Percentiles rank a stretch among this genome's conserved stretches.
These are phyloP conservation scores for Micromesistius poutassou DNA, from an alignment of 2,797 vertebrate genomes.

Conservation along the genomic window DNA sequence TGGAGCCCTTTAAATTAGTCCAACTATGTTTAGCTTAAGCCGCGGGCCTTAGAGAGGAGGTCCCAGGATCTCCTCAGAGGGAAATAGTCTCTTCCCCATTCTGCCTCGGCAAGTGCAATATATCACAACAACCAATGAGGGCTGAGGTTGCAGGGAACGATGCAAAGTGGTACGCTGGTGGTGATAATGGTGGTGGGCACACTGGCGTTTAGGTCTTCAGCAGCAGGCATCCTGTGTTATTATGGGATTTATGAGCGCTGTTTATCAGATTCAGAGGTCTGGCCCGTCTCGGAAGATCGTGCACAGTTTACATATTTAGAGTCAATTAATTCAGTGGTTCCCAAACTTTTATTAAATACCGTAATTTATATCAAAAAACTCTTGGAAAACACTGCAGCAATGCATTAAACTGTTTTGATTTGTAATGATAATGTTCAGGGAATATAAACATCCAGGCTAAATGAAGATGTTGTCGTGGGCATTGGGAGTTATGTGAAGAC, in stretches of 20 bases:
- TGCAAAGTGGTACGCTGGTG: constrained; percentile 13
- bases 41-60: not conserved
- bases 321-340: not conserved
- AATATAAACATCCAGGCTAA: not conserved
- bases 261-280: constrained; percentile 2
- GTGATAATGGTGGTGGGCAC: constrained; percentile 13
- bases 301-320: not conserved
- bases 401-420: not conserved
- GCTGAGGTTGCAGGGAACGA: constrained; percentile 10
- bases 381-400: not conserved
- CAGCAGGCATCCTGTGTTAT: constrained; percentile 17
- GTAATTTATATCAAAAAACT: not conserved
- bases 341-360: not conserved
- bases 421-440: not conserved
- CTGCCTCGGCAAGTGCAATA: constrained; percentile 5
- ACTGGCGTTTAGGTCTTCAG: not conserved
- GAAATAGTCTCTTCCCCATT: not conserved
- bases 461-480: not conserved
- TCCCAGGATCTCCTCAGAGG: not conserved
- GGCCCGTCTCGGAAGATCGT: not conserved
- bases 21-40: constrained; percentile 7
- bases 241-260: not conserved
- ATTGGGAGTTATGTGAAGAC: not conserved
- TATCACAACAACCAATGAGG: constrained; percentile 11
- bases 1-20: constrained; percentile 7